These are phyloP conservation scores for Drosophila arawakana DNA, from an alignment of 1,140 invertebrate genomes.

Conservation along the genomic window DNA sequence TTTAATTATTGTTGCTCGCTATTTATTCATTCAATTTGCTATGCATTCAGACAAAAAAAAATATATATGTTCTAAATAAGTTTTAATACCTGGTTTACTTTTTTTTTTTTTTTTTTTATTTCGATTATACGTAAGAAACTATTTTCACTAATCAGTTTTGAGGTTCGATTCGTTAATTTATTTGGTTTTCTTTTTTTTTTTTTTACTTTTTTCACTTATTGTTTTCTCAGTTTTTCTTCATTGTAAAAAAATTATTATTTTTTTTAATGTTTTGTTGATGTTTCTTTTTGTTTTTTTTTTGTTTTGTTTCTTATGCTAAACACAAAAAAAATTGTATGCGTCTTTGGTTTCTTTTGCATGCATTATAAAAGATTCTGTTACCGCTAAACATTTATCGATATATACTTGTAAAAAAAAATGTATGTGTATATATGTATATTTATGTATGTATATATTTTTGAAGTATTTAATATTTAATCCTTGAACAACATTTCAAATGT, in stretches of 20 bases:
- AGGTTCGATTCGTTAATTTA: conserved; percentile 61
- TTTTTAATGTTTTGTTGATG: conserved; percentile 14
- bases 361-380: conserved; percentile 68
- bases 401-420: conserved; percentile 61
- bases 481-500: conserved; percentile 79
- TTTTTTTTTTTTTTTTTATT: neutral
- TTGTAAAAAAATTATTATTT: conserved; percentile 56
- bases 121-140: conserved; percentile 54
- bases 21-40: conserved; percentile 39
- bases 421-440: conserved; percentile 23
- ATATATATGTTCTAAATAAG: neutral
- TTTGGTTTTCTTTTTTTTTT: conserved; percentile 40
- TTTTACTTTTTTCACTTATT: conserved; percentile 38
- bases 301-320: conserved; percentile 62
- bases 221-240: conserved; percentile 1
- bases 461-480: conserved; percentile 46
- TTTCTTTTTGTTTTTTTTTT: conserved; percentile 10
- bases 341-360: conserved; percentile 58
- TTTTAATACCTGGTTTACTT: conserved; percentile 28
- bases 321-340: conserved; percentile 73
- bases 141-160: conserved; percentile 57
- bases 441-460: conserved; percentile 42
- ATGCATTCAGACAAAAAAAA: conserved; percentile 48
- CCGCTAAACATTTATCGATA: conserved; percentile 61
- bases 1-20: conserved; percentile 27